Conservation (phyloP, 2,113 vertebrate genomes). For the Todiramphus saurophagus region DNA sequence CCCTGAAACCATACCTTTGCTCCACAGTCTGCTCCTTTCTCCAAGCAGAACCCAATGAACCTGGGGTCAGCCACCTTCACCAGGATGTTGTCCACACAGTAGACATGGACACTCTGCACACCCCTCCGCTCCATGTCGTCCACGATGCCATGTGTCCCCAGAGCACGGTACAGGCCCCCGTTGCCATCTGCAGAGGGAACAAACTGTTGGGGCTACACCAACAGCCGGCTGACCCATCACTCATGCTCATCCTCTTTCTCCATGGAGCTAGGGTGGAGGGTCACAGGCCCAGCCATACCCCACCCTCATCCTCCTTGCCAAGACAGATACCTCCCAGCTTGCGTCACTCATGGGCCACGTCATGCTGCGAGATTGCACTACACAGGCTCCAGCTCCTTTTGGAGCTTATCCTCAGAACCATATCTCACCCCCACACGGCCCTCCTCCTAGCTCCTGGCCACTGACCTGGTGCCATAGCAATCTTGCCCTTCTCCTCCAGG, state of each 20-base stretch:
- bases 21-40: conserved; percentile 93
- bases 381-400: background rate
- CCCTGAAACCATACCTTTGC: conserved; percentile 83
- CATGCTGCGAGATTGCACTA: fast-evolving
- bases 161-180: conserved; percentile 92
- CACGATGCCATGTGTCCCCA: conserved; percentile 83
- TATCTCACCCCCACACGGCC: fast-evolving
- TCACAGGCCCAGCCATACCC: background rate
- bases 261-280: fast-evolving
- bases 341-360: background rate
- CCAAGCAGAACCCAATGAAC: conserved; percentile 93
- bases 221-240: fast-evolving
- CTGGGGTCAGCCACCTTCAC: conserved; percentile 95
- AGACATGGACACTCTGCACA: conserved; percentile 84
- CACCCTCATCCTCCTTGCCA: background rate
- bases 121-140: conserved; percentile 88
- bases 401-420: background rate
- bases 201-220: background rate
- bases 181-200: conserved; percentile 84
- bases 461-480: conserved; percentile 94
- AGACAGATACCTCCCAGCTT: background rate
- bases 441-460: background rate
- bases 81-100: conserved; percentile 96
- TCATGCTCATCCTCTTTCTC: background rate
- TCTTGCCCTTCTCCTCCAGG: conserved; percentile 88